phyloP scores from a whole-genome alignment of 2,888 invertebrate species.

The Trypoxylon attenuatum region DNA sequence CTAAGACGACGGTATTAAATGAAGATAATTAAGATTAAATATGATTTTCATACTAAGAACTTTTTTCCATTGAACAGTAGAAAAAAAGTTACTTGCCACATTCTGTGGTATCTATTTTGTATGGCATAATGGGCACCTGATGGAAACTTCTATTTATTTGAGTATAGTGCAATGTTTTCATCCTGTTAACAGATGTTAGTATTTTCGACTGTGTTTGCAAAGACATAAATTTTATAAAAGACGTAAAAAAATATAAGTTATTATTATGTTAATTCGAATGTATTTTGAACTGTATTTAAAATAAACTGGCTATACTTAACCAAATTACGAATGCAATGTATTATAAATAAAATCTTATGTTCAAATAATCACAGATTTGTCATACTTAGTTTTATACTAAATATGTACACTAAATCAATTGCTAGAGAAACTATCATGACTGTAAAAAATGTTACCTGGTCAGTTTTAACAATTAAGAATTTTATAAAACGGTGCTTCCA shows the following conservation, averaged over 20 bases:
- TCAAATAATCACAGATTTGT: slow-evolving; percentile 22
- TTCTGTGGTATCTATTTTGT: too few species aligned
- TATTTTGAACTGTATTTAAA: slow-evolving; percentile 6
- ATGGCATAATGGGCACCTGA: too few species aligned
- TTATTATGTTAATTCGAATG: neutral
- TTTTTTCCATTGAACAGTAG: too few species aligned
- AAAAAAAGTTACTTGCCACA: too few species aligned
- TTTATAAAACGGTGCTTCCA: neutral
- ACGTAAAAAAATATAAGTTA: neutral
- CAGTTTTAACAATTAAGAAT: slow-evolving; percentile 16
- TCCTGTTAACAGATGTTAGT: too few species aligned
- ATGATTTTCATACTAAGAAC: too few species aligned
- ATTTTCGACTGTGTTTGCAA: too few species aligned
- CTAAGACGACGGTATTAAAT: too few species aligned
- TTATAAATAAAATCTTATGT: slow-evolving; percentile 4
- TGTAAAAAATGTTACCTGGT: slow-evolving; percentile 20
- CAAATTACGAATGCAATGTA: slow-evolving; percentile 7
- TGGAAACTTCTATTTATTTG: neutral
- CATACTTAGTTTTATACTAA: slow-evolving; percentile 1
- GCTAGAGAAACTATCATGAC: slow-evolving; percentile 6
- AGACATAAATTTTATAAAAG: neutral
- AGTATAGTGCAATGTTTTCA: neutral
- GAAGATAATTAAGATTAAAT: too few species aligned
- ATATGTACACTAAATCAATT: slow-evolving; percentile 1
- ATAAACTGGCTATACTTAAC: slow-evolving; percentile 7